These are phyloP conservation scores for Melitaea cinxia DNA, from an alignment of 1,140 invertebrate genomes.

Conservation along the genomic window DNA sequence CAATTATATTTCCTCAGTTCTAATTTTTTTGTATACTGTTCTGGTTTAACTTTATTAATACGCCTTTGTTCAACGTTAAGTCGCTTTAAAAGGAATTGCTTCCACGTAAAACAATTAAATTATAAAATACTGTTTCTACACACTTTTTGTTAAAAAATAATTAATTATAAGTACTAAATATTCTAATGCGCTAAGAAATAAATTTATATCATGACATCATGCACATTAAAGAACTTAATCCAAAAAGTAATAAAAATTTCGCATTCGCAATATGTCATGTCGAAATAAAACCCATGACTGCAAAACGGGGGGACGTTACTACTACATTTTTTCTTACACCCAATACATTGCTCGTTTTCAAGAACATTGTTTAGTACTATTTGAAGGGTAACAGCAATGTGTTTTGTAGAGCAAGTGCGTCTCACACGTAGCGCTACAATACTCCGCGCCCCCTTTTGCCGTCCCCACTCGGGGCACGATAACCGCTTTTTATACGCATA, in stretches of 20 bases:
- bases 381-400: slow-evolving; percentile 16
- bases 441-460: slow-evolving; percentile 9
- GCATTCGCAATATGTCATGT: slow-evolving; percentile 23
- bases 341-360: slow-evolving; percentile 18
- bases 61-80: slow-evolving; percentile 9
- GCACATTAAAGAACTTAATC: slow-evolving; percentile 19
- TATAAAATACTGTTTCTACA: neutral
- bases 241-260: slow-evolving; percentile 24
- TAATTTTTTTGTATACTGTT: slow-evolving; percentile 13
- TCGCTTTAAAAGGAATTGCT: neutral
- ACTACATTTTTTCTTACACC: neutral
- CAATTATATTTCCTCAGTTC: slow-evolving; percentile 29
- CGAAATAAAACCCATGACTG: slow-evolving; percentile 8
- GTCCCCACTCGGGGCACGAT: slow-evolving; percentile 49
- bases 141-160: neutral
- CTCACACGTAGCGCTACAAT: neutral
- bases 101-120: neutral
- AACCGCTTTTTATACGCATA: slow-evolving; percentile 80
- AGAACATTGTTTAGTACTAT: slow-evolving; percentile 3
- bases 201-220: neutral
- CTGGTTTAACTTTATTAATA: slow-evolving; percentile 31
- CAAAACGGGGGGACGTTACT: neutral
- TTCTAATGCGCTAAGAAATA: neutral
- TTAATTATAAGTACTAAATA: neutral
- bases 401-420: slow-evolving; percentile 7